Conservation (phyloP, 2,888 invertebrate genomes). For the Cecidostiba fungosa region DNA sequence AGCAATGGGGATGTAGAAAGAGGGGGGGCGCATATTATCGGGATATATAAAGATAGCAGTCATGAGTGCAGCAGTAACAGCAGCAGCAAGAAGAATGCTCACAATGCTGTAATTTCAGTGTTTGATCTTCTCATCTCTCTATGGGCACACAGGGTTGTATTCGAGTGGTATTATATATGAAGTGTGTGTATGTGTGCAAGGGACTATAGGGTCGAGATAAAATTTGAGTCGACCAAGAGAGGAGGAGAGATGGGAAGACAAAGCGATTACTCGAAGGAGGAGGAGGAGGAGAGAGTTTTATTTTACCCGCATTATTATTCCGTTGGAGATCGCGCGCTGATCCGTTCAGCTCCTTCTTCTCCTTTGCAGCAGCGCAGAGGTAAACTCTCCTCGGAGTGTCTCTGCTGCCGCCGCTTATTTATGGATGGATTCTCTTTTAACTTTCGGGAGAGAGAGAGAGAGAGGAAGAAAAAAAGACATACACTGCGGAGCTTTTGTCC, state of each 20-base stretch:
- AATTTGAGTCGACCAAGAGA: slow-evolving; percentile 50
- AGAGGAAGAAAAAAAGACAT: slow-evolving; percentile 46
- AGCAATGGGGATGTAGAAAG: neutral
- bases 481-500: slow-evolving; percentile 29
- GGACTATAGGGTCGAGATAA: slow-evolving; percentile 33
- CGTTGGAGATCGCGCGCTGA: slow-evolving; percentile 79
- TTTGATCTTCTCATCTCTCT: slow-evolving; percentile 78
- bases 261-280: slow-evolving; percentile 58
- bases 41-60: neutral
- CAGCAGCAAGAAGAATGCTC: slow-evolving; percentile 75
- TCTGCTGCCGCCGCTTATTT: slow-evolving; percentile 73
- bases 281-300: slow-evolving; percentile 73
- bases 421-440: slow-evolving; percentile 80
- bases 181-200: slow-evolving; percentile 62
- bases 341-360: slow-evolving; percentile 69
- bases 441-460: slow-evolving; percentile 68
- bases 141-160: slow-evolving; percentile 64
- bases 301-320: slow-evolving; percentile 80
- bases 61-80: slow-evolving; percentile 68
- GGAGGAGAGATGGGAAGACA: slow-evolving; percentile 60
- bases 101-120: slow-evolving; percentile 79
- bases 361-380: slow-evolving; percentile 68
- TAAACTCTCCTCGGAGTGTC: slow-evolving; percentile 66
- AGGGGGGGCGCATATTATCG: slow-evolving; percentile 28
- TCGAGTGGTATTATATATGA: slow-evolving; percentile 72